Percentiles rank a stretch among this genome's conserved stretches.
Evolutionary conservation across 2,888 invertebrate genomes (phyloP).

Genomic region (Drosophila picticornis): DNA sequence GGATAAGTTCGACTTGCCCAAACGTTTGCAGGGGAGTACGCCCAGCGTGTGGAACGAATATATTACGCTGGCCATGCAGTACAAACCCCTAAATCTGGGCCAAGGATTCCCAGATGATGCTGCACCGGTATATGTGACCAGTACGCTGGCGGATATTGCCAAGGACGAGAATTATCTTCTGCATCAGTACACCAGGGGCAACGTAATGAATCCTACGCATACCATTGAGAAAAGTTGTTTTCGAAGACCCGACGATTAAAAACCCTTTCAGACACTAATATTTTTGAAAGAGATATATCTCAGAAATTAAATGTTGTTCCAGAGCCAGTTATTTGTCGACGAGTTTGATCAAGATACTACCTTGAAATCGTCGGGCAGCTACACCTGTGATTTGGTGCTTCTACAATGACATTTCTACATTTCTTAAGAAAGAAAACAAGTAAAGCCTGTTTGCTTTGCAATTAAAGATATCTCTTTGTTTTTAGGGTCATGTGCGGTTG

Average conservation of each 20-base stretch:
- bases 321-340: neutral
- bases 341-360: neutral
- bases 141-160: conserved; percentile 90
- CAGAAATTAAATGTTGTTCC: neutral
- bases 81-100: conserved; percentile 96
- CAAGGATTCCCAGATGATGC: conserved; percentile 98
- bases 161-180: conserved; percentile 90
- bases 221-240: neutral
- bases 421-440: neutral
- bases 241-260: neutral
- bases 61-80: conserved; percentile 91
- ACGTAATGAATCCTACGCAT: conserved; percentile 88
- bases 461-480: neutral
- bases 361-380: neutral
- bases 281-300: neutral
- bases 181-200: conserved; percentile 97
- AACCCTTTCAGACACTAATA: neutral
- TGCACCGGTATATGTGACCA: conserved; percentile 92
- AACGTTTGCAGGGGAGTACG: conserved; percentile 83
- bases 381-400: neutral
- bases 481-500: conserved; percentile 95
- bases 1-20: conserved; percentile 84
- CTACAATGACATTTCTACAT: neutral
- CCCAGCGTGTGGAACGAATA: conserved; percentile 92
- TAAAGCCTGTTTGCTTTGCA: neutral